Evolutionary conservation across 2,888 invertebrate genomes (phyloP).

Genomic region (Hypercompe scribonia): DNA sequence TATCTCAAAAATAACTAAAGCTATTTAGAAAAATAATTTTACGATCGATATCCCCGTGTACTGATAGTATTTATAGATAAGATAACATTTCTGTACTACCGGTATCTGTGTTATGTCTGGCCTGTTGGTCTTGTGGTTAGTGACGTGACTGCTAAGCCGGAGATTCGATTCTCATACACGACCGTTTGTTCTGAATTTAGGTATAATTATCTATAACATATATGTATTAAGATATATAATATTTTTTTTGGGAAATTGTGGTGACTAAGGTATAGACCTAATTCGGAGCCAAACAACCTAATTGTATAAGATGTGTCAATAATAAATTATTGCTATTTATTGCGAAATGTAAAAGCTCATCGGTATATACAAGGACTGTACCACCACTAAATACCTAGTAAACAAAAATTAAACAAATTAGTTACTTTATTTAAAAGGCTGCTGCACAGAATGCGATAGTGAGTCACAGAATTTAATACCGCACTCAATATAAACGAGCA

Average conservation of each 20-base stretch:
- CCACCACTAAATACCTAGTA: too few species aligned
- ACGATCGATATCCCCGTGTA: not conserved
- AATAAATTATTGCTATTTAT: too few species aligned
- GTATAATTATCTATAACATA: too few species aligned
- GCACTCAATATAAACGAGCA: too few species aligned
- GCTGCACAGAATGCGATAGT: not conserved
- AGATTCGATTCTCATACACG: not conserved
- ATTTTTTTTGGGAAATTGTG: too few species aligned
- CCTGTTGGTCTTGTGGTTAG: not conserved
- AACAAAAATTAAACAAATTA: not conserved
- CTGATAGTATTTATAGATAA: not conserved
- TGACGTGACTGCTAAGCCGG: not conserved
- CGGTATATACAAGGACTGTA: too few species aligned
- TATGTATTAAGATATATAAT: too few species aligned
- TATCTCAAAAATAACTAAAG: not conserved
- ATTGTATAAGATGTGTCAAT: too few species aligned
- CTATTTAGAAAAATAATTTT: not conserved
- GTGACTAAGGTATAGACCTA: too few species aligned
- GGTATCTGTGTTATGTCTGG: not conserved
- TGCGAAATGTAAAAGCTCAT: too few species aligned
- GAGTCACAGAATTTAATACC: not conserved
- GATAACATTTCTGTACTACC: not conserved
- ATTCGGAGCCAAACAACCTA: too few species aligned
- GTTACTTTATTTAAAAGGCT: not conserved
- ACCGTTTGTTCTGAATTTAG: too few species aligned